Evolutionary conservation across 2,888 invertebrate species (phyloP).

Genomic region (Boloria euphrosyne): DNA sequence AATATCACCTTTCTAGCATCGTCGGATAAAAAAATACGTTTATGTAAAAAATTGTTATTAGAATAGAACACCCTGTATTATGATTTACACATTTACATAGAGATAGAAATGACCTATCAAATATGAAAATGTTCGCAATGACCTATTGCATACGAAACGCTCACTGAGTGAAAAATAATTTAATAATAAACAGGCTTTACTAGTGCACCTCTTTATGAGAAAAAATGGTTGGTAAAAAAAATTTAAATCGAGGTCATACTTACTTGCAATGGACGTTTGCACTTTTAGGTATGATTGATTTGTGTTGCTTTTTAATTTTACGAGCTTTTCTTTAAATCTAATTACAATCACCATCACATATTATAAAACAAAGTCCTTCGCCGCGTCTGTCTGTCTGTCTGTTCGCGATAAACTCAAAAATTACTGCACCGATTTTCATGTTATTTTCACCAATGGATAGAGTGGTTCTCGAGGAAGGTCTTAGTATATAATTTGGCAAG

Average conservation of each 20-base stretch:
- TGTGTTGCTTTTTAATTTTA: background rate
- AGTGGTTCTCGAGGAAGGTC: too few species aligned
- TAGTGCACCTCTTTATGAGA: constrained; percentile 5
- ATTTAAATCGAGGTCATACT: constrained; percentile 31
- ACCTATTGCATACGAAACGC: constrained; percentile 3
- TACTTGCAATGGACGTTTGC: constrained; percentile 35
- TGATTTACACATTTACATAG: background rate
- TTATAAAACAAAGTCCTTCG: too few species aligned
- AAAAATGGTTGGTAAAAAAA: constrained; percentile 11
- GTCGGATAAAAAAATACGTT: background rate
- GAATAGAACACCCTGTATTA: constrained; percentile 14
- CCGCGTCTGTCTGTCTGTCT: too few species aligned
- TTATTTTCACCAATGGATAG: too few species aligned
- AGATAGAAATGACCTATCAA: background rate
- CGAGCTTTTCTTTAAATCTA: too few species aligned
- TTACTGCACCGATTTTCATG: too few species aligned
- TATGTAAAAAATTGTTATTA: background rate
- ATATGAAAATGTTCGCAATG: constrained; percentile 10
- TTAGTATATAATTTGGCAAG: too few species aligned
- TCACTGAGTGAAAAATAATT: background rate
- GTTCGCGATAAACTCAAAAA: too few species aligned
- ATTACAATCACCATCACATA: too few species aligned
- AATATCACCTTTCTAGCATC: too few species aligned
- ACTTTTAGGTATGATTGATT: constrained; percentile 28
- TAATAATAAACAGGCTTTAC: background rate